Conservation (phyloP, 2,113 vertebrate genomes). For the Sporophila hypoxantha region DNA sequence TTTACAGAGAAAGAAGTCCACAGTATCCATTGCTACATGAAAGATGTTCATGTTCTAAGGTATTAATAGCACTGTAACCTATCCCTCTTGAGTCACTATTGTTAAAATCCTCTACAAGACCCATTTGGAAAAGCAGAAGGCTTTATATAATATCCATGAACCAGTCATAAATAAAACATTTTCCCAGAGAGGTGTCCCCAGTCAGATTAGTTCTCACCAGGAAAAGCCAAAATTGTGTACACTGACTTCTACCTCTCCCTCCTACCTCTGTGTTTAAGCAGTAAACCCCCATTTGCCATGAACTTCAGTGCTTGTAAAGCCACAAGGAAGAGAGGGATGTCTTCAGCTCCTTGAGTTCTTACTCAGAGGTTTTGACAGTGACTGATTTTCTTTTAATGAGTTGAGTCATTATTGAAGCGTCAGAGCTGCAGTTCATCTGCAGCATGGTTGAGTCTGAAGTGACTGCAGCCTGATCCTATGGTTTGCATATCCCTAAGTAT, state of each 20-base stretch:
- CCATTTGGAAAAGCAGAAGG: neutral
- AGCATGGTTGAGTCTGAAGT: neutral
- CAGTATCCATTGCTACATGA: neutral
- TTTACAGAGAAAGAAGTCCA: neutral
- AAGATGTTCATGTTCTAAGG: neutral
- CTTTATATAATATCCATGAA: neutral
- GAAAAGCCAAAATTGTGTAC: neutral
- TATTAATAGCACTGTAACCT: slow-evolving; percentile 6
- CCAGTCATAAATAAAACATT: neutral
- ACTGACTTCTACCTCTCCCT: neutral
- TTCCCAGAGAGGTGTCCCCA: neutral
- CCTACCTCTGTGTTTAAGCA: neutral
- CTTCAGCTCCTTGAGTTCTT: neutral
- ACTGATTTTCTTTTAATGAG: slow-evolving; percentile 5
- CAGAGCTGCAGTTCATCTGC: neutral
- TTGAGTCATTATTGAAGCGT: slow-evolving; percentile 20
- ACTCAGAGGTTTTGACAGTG: neutral
- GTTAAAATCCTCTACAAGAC: slow-evolving; percentile 14
- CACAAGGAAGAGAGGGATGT: neutral
- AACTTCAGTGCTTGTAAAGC: neutral
- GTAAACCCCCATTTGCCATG: neutral
- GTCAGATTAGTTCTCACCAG: neutral
- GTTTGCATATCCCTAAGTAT: neutral
- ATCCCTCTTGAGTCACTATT: neutral
- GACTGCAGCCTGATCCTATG: neutral